A percentile compares a stretch with the other conserved stretches of the same genome.
phyloP scores from a whole-genome alignment of 2,888 invertebrate species.

The Erebia epiphron region DNA sequence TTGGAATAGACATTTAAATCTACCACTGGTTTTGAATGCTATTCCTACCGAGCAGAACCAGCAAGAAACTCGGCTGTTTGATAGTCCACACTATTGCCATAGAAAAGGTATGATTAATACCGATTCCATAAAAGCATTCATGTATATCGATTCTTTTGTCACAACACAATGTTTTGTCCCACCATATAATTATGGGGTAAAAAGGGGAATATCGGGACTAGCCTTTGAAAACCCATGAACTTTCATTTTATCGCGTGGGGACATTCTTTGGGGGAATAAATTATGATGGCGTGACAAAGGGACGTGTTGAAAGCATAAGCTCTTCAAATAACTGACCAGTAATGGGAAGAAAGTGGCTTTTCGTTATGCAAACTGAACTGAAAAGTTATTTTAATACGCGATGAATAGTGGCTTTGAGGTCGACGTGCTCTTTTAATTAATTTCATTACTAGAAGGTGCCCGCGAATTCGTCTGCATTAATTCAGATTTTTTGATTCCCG shows the following conservation, averaged over 20 bases:
- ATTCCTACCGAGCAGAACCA: no score
- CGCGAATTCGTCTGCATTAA: no score
- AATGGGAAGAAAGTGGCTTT: not conserved
- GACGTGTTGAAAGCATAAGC: slow-evolving; percentile 34
- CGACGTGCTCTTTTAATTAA: no score
- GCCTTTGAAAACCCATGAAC: slow-evolving; percentile 24
- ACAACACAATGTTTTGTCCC: slow-evolving; percentile 12
- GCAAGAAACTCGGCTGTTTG: no score
- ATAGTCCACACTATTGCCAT: not conserved
- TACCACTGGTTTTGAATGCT: no score
- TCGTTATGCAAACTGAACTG: not conserved
- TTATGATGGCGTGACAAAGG: slow-evolving; percentile 36
- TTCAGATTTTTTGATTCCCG: no score
- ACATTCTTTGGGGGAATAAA: slow-evolving; percentile 32
- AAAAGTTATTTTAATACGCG: not conserved
- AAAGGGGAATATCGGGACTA: slow-evolving; percentile 19
- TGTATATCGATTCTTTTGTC: slow-evolving; percentile 22
- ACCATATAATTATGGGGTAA: slow-evolving; percentile 16
- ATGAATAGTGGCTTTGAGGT: no score
- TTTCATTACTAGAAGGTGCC: no score
- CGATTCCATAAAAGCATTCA: not conserved
- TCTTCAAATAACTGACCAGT: slow-evolving; percentile 14
- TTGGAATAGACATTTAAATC: no score
- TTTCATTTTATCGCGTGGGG: slow-evolving; percentile 21
- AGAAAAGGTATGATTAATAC: slow-evolving; percentile 1